Evolutionary conservation across 2,797 vertebrate genomes (phyloP), one percentile per base, ranked within the genome.

Genomic region (Pangasius djambal): DNA sequence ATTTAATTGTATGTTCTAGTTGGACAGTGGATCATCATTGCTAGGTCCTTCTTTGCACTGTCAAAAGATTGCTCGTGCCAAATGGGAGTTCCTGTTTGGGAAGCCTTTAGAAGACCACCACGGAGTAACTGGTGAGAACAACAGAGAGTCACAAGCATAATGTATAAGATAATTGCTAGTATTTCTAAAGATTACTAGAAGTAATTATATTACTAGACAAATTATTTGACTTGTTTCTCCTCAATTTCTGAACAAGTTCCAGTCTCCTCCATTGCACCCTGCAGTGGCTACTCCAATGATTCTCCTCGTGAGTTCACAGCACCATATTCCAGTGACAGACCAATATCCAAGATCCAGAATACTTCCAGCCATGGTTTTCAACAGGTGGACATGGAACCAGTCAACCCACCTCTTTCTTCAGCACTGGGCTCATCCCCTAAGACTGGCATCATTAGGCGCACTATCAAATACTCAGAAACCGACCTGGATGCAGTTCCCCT

Each of bases 81-180:
- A 99, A 95, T 99, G 98, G 98, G 98, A 99, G 89, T 99, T 99
- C 93, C 96, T 99, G 94, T 99, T 98, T 28, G 98, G 98, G 83
- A 95, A 95, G 3, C 89, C 89, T 77, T 59, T 87, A 0, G 93
- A 94, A 79, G 92, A 93, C 67, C 84, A 79, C 9, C 16, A n/a
- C 88, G 65, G 86, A 86, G 89, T 69, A 44, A 93, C 93, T 95
- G 96, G 95, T 96, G 84, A 86, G 87, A 61, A 89, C 44, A 88
- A 55, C 31, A 37, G 4, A 65, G 20, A 87, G 2, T 52, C 81
- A 59, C 69, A 34, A 16, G 34, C 61, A 44, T 44, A 44, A 52
- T 37, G n/a, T 85, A 55, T 52, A 55, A 34, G 65, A 70, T 55
- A 25, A 34, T 85, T 85, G 28, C 28, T 50, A 6, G 67, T 59